Evolutionary conservation across 2,797 vertebrate genomes (phyloP).

Genomic region (Euphonia xanthogaster): DNA sequence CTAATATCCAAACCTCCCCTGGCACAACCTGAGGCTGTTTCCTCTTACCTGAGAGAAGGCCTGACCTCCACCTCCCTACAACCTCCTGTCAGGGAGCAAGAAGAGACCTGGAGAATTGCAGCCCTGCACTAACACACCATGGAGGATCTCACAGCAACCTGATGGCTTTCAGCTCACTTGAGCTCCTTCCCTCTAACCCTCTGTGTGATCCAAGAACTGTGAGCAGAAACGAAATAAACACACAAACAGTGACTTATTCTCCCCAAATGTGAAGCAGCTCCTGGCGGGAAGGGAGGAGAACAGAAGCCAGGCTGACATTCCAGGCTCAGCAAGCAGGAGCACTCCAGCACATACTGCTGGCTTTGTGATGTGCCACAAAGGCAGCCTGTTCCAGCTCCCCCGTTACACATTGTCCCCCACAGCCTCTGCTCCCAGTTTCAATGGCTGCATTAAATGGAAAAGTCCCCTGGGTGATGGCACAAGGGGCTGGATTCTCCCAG

Average conservation of each 20-base stretch:
- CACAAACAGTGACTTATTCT: slow-evolving; percentile 12
- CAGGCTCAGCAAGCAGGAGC: neutral
- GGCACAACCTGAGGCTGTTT: neutral
- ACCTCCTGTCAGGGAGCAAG: neutral
- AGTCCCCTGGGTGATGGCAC: neutral
- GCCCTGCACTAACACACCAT: neutral
- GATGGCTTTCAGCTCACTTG: neutral
- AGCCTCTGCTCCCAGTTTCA: neutral
- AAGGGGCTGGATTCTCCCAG: neutral
- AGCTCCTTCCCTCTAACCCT: neutral
- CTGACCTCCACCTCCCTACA: neutral
- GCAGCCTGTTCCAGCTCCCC: slow-evolving; percentile 22
- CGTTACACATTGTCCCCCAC: neutral
- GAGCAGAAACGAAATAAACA: neutral
- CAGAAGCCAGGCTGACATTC: neutral
- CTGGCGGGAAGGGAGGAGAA: slow-evolving; percentile 1
- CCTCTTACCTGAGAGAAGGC: neutral
- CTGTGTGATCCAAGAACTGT: neutral
- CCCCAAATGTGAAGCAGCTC: neutral
- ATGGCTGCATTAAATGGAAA: neutral
- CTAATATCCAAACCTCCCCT: neutral
- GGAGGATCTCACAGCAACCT: neutral
- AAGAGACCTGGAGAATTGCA: neutral
- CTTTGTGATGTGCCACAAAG: slow-evolving; percentile 53
- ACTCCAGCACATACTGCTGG: neutral